Conservation (phyloP, 2,888 invertebrate species). For the Synanthedon myopaeformis region DNA sequence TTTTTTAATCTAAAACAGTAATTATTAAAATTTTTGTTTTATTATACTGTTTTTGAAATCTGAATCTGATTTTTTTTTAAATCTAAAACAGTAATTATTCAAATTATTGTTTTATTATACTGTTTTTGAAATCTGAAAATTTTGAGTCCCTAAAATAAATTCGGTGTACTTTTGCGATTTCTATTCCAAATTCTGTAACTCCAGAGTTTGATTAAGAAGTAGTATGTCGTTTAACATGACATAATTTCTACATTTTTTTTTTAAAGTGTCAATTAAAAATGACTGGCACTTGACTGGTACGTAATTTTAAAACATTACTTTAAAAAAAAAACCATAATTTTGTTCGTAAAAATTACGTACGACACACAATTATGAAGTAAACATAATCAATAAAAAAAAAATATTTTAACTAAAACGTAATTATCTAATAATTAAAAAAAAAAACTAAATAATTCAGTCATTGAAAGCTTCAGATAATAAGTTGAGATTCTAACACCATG, state of each 20-base stretch:
- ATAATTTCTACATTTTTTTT: not conserved
- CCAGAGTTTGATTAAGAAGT: too few relatives aligned
- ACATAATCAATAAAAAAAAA: slow-evolving; percentile 2
- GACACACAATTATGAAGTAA: slow-evolving; percentile 16
- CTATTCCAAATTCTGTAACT: too few relatives aligned
- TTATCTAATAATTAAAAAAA: slow-evolving; percentile 10
- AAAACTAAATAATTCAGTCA: slow-evolving; percentile 35
- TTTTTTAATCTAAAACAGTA: too few relatives aligned
- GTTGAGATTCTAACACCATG: slow-evolving; percentile 59
- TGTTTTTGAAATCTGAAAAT: too few relatives aligned
- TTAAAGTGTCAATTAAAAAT: slow-evolving; percentile 21
- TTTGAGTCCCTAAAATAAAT: too few relatives aligned
- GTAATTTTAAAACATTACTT: slow-evolving; percentile 19
- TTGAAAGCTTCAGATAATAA: slow-evolving; percentile 60
- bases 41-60: too few relatives aligned
- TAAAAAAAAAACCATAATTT: not conserved
- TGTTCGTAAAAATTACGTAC: slow-evolving; percentile 25
- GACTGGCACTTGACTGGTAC: slow-evolving; percentile 67
- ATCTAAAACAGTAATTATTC: too few relatives aligned
- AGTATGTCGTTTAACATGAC: too few relatives aligned
- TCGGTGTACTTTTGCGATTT: too few relatives aligned
- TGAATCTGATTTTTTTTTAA: too few relatives aligned
- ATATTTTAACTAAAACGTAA: slow-evolving; percentile 6
- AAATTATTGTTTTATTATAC: too few relatives aligned
- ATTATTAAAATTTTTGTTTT: too few relatives aligned